Evolutionary conservation across 2,797 vertebrate species (phyloP).

Genomic region (Hirundo rustica): DNA sequence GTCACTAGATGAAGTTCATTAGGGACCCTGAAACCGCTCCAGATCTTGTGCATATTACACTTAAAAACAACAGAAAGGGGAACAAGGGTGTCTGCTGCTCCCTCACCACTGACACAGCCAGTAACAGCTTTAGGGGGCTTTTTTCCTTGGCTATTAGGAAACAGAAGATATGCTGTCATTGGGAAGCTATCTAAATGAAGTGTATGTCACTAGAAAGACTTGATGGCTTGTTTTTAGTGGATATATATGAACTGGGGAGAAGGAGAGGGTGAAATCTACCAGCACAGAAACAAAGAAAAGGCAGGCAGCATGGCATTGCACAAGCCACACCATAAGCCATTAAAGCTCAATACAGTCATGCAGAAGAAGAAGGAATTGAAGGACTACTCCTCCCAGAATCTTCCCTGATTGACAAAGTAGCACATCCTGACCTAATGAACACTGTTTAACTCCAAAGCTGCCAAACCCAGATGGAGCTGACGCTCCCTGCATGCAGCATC

Average conservation of each 20-base stretch:
- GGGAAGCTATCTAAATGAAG: not conserved
- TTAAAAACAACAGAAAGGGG: not conserved
- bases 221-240: not conserved
- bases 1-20: not conserved
- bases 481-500: not conserved
- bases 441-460: not conserved
- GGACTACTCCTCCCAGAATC: not conserved
- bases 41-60: not conserved
- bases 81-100: not conserved
- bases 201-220: not conserved
- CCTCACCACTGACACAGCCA: not conserved
- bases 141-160: not conserved
- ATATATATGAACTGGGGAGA: not conserved
- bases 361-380: not conserved
- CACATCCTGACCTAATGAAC: not conserved
- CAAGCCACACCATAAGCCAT: not conserved
- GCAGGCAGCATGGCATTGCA: not conserved
- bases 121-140: not conserved
- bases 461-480: not conserved
- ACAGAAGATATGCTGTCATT: not conserved
- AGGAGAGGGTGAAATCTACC: not conserved
- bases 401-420: not conserved
- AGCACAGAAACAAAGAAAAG: not conserved
- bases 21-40: not conserved
- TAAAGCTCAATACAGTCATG: not conserved